phyloP scores from a whole-genome alignment of 2,888 invertebrate species.

The Dromius quadrimaculatus region DNA sequence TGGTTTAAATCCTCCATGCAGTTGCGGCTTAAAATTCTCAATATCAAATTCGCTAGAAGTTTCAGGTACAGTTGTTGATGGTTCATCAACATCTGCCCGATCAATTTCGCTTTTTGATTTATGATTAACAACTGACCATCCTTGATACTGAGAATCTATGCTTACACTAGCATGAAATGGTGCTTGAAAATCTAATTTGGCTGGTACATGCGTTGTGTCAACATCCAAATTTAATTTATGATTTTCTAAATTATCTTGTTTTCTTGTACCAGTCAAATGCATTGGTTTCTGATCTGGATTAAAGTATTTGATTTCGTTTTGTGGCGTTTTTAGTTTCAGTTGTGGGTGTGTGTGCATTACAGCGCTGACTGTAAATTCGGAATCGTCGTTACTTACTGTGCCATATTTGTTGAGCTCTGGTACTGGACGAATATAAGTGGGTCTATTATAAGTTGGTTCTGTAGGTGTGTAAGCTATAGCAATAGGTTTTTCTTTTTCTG shows the following conservation, averaged over 20 bases:
- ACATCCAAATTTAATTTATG: constrained; percentile 54
- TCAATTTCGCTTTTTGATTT: constrained; percentile 58
- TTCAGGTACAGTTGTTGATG: constrained; percentile 61
- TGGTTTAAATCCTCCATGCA: constrained; percentile 78
- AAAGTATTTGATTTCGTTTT: constrained; percentile 45
- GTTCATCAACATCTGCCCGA: constrained; percentile 58
- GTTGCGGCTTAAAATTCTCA: constrained; percentile 76
- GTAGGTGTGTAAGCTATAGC: constrained; percentile 77
- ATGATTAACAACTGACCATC: constrained; percentile 73
- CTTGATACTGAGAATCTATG: constrained; percentile 71
- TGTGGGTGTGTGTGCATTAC: constrained; percentile 65
- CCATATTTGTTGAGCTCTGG: constrained; percentile 59
- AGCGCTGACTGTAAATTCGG: constrained; percentile 65
- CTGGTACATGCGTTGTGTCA: constrained; percentile 61
- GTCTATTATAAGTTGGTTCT: constrained; percentile 63
- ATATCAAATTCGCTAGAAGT: constrained; percentile 72
- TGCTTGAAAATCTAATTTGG: constrained; percentile 74
- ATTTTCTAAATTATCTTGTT: constrained; percentile 52
- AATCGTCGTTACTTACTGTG: constrained; percentile 55
- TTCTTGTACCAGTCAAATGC: constrained; percentile 41
- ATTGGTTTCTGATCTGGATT: constrained; percentile 47
- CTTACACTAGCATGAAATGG: constrained; percentile 78
- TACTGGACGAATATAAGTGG: constrained; percentile 67
- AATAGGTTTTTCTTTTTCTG: constrained; percentile 73
- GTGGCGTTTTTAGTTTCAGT: constrained; percentile 40